Evolutionary conservation across 2,113 vertebrate genomes (phyloP).

Genomic region (Sebastes schlegelii): DNA sequence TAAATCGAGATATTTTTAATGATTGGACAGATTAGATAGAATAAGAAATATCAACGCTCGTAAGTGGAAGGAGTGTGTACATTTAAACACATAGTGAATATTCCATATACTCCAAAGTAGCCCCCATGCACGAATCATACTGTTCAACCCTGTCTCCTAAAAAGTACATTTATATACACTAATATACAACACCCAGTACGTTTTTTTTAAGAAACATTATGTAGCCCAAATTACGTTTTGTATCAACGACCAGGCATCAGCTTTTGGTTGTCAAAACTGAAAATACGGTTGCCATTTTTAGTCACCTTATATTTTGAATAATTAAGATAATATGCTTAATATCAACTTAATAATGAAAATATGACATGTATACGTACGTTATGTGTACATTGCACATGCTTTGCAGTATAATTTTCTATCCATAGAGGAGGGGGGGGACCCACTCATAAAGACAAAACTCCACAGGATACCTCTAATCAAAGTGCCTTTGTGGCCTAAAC

Average conservation of each 20-base stretch:
- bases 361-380: too few relatives aligned
- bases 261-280: too few relatives aligned
- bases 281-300: too few relatives aligned
- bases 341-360: too few relatives aligned
- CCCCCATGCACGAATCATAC: background rate
- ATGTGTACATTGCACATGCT: too few relatives aligned
- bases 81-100: background rate
- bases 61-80: background rate
- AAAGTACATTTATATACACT: background rate
- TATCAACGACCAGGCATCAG: too few relatives aligned
- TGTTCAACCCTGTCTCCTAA: background rate
- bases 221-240: background rate
- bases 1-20: conserved; percentile 35
- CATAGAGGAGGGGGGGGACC: too few relatives aligned
- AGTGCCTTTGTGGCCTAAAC: background rate
- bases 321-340: too few relatives aligned
- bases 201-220: background rate
- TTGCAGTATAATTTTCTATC: too few relatives aligned
- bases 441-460: background rate
- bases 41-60: background rate
- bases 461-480: background rate
- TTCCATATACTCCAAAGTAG: background rate
- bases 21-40: conserved; percentile 37
- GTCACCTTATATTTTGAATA: too few relatives aligned
- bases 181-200: background rate